Evolutionary conservation across 2,797 vertebrate species (phyloP).

Genomic region (Acrossocheilus wenchowensis): DNA sequence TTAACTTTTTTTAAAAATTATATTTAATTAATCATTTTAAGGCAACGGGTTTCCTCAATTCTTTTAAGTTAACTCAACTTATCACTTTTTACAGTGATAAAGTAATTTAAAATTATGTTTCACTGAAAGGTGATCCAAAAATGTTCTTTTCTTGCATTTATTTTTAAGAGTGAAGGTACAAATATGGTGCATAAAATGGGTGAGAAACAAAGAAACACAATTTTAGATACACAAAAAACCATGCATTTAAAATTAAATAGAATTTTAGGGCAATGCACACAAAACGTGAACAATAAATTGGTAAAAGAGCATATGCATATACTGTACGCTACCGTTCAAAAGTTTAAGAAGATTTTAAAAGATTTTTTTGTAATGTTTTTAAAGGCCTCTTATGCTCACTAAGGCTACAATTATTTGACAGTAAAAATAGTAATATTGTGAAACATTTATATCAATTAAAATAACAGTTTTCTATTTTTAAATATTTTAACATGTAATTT

Average conservation of each 20-base stretch:
- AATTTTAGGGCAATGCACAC: neutral
- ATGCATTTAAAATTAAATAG: neutral
- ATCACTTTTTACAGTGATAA: too few relatives aligned
- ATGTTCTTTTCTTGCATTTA: neutral
- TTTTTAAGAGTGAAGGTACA: neutral
- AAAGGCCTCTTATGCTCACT: neutral
- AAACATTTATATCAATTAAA: neutral
- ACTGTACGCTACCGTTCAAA: neutral
- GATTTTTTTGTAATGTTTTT: neutral
- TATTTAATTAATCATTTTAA: too few relatives aligned
- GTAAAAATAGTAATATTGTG: neutral
- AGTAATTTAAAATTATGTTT: too few relatives aligned
- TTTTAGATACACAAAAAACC: neutral
- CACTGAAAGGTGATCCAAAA: neutral
- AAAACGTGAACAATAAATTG: neutral
- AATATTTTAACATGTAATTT: neutral
- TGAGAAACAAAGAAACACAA: slow-evolving; percentile 10
- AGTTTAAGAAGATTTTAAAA: neutral
- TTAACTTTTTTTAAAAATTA: too few relatives aligned
- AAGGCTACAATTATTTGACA: neutral
- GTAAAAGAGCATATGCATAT: neutral
- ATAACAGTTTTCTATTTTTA: neutral
- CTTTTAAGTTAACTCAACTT: too few relatives aligned
- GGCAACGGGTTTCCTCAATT: too few relatives aligned
- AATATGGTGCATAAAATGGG: neutral